Percentiles rank a stretch among this genome's conserved stretches.
These are phyloP conservation scores for Dryococelus australis DNA, from an alignment of 2,888 invertebrate species.

Conservation along the genomic window DNA sequence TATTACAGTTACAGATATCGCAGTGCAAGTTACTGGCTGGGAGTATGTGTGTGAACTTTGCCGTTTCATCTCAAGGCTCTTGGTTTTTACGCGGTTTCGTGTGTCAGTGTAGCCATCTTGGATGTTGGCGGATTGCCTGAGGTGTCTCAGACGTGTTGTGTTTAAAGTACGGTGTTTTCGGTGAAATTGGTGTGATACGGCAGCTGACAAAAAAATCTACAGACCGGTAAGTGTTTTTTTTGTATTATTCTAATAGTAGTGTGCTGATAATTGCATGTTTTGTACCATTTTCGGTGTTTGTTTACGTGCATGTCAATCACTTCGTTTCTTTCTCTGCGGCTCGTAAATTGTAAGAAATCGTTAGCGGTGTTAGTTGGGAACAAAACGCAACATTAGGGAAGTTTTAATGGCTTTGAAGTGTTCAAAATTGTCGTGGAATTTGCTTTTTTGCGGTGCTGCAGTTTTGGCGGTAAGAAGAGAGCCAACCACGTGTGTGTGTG, in stretches of 20 bases:
- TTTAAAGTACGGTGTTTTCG: neutral
- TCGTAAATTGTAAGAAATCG: conserved; percentile 16
- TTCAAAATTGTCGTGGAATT: neutral
- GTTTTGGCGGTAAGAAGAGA: neutral
- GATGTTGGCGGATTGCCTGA: conserved; percentile 32
- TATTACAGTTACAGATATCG: neutral
- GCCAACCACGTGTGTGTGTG: conserved; percentile 1
- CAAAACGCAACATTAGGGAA: neutral
- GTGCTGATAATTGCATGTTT: neutral
- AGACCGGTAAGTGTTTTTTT: neutral
- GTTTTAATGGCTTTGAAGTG: neutral
- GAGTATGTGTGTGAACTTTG: neutral
- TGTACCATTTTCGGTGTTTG: neutral
- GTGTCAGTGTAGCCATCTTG: conserved; percentile 38
- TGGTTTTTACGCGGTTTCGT: conserved; percentile 36
- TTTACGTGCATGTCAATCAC: neutral
- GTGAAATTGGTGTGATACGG: neutral
- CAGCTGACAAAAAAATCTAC: neutral
- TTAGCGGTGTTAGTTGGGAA: neutral
- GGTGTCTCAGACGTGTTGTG: neutral
- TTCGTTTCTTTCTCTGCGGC: neutral
- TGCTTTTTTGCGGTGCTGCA: neutral
- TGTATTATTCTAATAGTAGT: neutral
- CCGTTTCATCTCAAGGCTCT: neutral
- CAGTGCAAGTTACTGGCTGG: neutral